Conservation (phyloP, 2,888 invertebrate species). For the Drosophila lutescens region DNA sequence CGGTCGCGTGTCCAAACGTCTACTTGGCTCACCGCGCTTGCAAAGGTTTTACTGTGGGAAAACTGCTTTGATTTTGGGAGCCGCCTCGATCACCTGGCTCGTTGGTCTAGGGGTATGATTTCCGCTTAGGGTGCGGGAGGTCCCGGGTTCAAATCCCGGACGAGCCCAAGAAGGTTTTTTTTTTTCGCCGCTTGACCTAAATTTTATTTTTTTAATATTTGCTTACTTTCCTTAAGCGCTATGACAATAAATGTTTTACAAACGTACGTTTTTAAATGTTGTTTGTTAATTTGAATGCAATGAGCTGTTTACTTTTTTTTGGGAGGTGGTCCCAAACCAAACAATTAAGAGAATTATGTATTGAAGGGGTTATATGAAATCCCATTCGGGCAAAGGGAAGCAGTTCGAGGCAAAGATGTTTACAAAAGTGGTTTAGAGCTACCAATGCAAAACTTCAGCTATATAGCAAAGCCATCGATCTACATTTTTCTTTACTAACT, state of each 20-base stretch:
- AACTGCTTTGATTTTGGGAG: neutral
- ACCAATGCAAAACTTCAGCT: too few species aligned
- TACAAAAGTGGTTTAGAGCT: too few species aligned
- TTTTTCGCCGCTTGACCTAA: neutral
- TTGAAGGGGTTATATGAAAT: too few species aligned
- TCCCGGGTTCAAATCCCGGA: slow-evolving; percentile 85
- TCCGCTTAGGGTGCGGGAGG: slow-evolving; percentile 85
- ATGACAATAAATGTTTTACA: neutral
- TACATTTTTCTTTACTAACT: too few species aligned
- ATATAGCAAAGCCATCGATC: too few species aligned
- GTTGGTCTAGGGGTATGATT: slow-evolving; percentile 85
- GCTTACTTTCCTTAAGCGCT: neutral
- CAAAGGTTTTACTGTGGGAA: neutral
- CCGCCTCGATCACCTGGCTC: slow-evolving; percentile 63
- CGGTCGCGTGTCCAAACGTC: rapidly evolving
- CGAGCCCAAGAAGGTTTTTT: slow-evolving; percentile 82
- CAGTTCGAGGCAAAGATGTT: too few species aligned
- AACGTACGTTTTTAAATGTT: neutral
- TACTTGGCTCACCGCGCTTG: neutral
- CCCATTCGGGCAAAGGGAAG: too few species aligned
- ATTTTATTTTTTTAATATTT: neutral
- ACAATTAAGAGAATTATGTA: too few species aligned
- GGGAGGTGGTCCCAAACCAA: too few species aligned
- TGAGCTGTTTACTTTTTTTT: too few species aligned
- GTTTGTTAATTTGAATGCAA: too few species aligned